A percentile compares a stretch with the other conserved stretches of the same genome.
Evolutionary conservation across 1,140 invertebrate genomes (phyloP).

Genomic region (Eufriesea mexicana): DNA sequence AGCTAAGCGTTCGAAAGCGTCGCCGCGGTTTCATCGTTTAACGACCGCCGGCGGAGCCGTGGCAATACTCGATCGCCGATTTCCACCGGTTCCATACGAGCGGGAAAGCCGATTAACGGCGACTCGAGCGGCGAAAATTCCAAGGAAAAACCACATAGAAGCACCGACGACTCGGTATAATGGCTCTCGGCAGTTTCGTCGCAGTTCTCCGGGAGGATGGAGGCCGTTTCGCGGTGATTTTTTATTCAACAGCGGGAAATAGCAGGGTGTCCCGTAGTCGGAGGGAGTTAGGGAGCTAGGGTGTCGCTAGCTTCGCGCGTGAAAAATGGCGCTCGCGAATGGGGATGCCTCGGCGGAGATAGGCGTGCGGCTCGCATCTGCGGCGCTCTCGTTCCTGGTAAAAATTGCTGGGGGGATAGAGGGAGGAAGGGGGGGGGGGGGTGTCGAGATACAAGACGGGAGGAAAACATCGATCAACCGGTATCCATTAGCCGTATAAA

Average conservation of each 20-base stretch:
- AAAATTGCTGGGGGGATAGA: not conserved
- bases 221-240: slow-evolving; percentile 18
- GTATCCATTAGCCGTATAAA: not conserved
- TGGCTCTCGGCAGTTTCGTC: not conserved
- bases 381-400: not conserved
- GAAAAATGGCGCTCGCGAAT: slow-evolving; percentile 42
- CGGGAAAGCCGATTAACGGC: not conserved
- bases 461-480: not conserved
- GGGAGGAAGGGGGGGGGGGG: no score
- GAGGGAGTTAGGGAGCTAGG: slow-evolving; percentile 1
- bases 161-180: no score
- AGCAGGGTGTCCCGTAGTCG: not conserved
- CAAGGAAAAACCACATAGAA: no score
- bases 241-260: slow-evolving; percentile 35
- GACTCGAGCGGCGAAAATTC: no score
- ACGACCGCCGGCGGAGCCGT: not conserved
- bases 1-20: slow-evolving; percentile 22
- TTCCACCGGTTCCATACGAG: not conserved
- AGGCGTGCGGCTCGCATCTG: slow-evolving; percentile 23
- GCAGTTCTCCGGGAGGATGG: not conserved
- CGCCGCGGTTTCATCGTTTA: slow-evolving; percentile 30
- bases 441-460: not conserved
- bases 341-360: slow-evolving; percentile 35
- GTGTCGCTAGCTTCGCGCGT: slow-evolving; percentile 37
- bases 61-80: not conserved